Conservation (phyloP, 2,888 invertebrate genomes). For the Polia nebulosa region DNA sequence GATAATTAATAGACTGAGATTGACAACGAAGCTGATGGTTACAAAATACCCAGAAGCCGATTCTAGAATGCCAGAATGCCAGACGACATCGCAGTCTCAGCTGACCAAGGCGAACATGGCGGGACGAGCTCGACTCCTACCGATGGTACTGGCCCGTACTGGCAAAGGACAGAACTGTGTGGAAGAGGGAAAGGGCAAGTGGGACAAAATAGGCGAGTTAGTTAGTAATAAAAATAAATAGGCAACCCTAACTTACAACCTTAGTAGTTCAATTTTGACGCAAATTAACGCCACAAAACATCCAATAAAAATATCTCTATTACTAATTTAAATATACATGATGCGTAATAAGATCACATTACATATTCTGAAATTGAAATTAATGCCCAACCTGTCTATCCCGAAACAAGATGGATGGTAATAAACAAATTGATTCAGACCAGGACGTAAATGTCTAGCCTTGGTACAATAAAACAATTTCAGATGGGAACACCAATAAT, state of each 20-base stretch:
- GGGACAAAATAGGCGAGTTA: too few species aligned
- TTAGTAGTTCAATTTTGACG: background rate
- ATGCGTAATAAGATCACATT: conserved; percentile 38
- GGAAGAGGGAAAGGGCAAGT: too few species aligned
- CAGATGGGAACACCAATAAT: conserved; percentile 25
- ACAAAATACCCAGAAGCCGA: background rate
- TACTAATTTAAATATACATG: conserved; percentile 12
- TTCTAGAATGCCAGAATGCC: too few species aligned
- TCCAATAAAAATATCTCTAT: conserved; percentile 29
- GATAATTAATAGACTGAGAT: background rate
- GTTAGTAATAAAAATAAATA: background rate
- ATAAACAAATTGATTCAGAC: conserved; percentile 53
- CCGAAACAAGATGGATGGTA: conserved; percentile 51
- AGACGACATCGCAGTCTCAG: too few species aligned
- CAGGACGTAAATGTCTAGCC: conserved; percentile 32
- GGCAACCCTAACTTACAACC: conserved; percentile 31
- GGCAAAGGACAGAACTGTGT: too few species aligned
- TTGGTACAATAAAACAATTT: conserved; percentile 48
- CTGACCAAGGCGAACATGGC: too few species aligned
- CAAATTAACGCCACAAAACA: conserved; percentile 20
- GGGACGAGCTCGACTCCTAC: too few species aligned
- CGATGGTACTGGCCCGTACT: too few species aligned
- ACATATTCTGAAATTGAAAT: conserved; percentile 54
- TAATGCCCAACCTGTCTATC: conserved; percentile 53
- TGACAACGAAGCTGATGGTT: background rate